Evolutionary conservation across 2,113 vertebrate genomes (phyloP).

Genomic region (Uropsilus gracilis): DNA sequence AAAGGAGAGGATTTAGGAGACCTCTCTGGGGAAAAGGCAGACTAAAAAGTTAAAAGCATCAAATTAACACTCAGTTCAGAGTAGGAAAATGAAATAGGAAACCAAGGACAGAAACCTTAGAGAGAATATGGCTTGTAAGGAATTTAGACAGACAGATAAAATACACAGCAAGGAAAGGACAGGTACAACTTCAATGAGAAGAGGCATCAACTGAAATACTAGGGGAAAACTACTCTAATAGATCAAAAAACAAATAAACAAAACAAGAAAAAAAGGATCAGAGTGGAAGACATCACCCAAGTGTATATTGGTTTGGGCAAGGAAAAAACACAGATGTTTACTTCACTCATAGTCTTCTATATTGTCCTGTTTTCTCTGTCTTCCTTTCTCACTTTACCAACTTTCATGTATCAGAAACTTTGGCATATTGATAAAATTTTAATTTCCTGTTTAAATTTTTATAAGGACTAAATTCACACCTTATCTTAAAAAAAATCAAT

Average conservation of each 20-base stretch:
- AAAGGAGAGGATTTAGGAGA: background rate
- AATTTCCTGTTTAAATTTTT: background rate
- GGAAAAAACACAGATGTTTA: background rate
- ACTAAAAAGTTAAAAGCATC: background rate
- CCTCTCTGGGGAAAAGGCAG: background rate
- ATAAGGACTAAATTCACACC: background rate
- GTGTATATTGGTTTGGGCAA: background rate
- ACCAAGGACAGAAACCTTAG: background rate
- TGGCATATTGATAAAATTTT: background rate
- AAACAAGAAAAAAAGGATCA: background rate
- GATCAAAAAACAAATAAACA: background rate
- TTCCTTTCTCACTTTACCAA: slow-evolving; percentile 9
- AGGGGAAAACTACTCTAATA: background rate
- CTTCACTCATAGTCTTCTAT: too few species aligned
- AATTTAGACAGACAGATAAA: background rate
- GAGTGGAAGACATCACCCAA: background rate
- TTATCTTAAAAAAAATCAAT: background rate
- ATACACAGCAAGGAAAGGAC: background rate
- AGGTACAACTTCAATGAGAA: background rate
- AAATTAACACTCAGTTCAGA: background rate
- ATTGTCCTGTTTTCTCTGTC: background rate
- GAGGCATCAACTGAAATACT: background rate
- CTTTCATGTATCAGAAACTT: background rate
- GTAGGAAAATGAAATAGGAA: background rate
- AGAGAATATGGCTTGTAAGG: background rate